phyloP scores from a whole-genome alignment of 2,888 invertebrate genomes.

The Cheilosia impressa region DNA sequence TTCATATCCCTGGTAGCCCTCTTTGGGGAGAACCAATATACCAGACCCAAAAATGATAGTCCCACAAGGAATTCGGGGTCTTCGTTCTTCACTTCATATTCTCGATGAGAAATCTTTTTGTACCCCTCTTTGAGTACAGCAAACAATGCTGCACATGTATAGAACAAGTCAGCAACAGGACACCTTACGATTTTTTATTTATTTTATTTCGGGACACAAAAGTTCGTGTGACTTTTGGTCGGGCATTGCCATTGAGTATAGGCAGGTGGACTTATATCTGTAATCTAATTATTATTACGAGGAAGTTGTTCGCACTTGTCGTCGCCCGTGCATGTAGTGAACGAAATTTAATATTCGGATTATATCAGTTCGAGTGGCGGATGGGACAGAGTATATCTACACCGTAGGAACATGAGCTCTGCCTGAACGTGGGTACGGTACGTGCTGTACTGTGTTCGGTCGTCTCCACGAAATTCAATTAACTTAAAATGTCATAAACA shows the following conservation, averaged over 20 bases:
- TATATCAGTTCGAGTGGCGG: constrained; percentile 52
- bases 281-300: constrained; percentile 61
- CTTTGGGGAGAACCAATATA: neutral
- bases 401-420: neutral
- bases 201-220: neutral
- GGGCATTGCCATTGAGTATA: constrained; percentile 50
- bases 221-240: constrained; percentile 40
- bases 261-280: constrained; percentile 16
- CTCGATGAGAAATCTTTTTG: constrained; percentile 1
- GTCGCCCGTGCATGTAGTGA: constrained; percentile 40
- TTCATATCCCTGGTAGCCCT: neutral
- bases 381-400: neutral
- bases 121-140: neutral
- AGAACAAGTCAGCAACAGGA: neutral
- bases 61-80: constrained; percentile 17
- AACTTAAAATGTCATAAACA: constrained; percentile 74
- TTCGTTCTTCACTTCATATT: constrained; percentile 1
- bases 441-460: constrained; percentile 53
- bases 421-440: constrained; percentile 4
- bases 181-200: neutral
- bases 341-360: constrained; percentile 72
- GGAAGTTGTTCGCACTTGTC: constrained; percentile 10
- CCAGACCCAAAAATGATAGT: neutral
- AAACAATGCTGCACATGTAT: neutral
- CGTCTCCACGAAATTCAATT: constrained; percentile 71